These are phyloP conservation scores for Cyphotilapia sp. DNA, from an alignment of 2,113 vertebrate species.

Conservation along the genomic window DNA sequence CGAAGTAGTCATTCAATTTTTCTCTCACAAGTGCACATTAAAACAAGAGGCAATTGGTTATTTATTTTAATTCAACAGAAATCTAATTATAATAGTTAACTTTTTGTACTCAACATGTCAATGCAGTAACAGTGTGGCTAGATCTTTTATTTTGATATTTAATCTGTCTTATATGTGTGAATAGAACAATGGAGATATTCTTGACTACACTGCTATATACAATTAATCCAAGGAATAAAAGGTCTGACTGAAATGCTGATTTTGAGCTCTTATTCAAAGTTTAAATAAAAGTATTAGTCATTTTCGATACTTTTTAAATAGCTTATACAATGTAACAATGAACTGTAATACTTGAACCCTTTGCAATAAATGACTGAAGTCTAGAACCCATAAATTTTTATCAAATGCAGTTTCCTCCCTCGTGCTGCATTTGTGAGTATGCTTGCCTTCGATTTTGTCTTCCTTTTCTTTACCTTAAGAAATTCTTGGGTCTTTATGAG, in stretches of 20 bases:
- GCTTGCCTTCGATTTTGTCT: accelerated
- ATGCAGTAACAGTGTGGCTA: neutral
- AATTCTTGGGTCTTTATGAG: neutral
- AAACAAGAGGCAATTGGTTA: neutral
- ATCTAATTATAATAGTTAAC: neutral
- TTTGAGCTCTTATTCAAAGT: neutral
- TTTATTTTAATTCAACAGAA: neutral
- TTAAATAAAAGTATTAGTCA: neutral
- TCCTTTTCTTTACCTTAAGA: neutral
- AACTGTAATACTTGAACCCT: neutral
- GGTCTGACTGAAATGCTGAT: neutral
- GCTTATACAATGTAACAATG: neutral
- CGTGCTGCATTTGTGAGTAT: neutral
- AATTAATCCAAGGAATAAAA: neutral
- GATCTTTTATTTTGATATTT: neutral
- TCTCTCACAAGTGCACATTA: neutral
- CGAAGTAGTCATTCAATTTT: accelerated
- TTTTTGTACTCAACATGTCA: neutral
- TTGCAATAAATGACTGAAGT: neutral
- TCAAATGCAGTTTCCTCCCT: neutral
- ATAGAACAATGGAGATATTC: neutral
- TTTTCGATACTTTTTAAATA: neutral
- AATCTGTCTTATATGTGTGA: neutral
- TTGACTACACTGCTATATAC: neutral
- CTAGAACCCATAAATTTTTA: neutral